These are phyloP conservation scores for Desoria tigrina DNA, from an alignment of 2,888 invertebrate genomes.

Conservation along the genomic window DNA sequence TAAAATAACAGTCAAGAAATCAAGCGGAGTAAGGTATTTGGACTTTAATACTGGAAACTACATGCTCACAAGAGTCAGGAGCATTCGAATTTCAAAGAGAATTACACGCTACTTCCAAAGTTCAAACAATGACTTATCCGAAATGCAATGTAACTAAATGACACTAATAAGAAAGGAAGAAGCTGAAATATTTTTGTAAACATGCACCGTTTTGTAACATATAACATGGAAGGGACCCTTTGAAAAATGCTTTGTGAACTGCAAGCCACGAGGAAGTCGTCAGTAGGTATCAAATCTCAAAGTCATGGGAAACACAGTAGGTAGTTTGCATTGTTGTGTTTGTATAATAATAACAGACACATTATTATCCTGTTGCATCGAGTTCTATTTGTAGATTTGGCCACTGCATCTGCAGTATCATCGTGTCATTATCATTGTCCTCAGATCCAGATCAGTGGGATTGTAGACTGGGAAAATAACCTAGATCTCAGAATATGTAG, in stretches of 20 bases:
- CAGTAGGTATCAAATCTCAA: conserved; percentile 13
- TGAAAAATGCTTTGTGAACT: conserved; percentile 4
- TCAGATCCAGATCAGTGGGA: conserved; percentile 1
- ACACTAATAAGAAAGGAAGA: background rate
- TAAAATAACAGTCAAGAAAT: too few relatives aligned
- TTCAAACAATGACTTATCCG: background rate
- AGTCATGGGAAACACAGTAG: conserved; percentile 15
- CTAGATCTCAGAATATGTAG: too few relatives aligned
- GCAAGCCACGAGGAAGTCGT: conserved; percentile 7
- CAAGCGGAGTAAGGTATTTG: too few relatives aligned
- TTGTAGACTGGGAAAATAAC: too few relatives aligned
- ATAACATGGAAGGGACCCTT: background rate
- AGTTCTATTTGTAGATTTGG: too few relatives aligned
- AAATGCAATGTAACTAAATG: background rate
- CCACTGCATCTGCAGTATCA: too few relatives aligned
- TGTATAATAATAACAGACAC: too few relatives aligned
- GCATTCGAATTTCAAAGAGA: too few relatives aligned
- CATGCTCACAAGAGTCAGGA: too few relatives aligned
- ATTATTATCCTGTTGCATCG: too few relatives aligned
- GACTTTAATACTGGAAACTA: too few relatives aligned
- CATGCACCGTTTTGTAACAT: background rate
- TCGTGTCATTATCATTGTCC: background rate
- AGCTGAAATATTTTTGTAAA: conserved; percentile 1
- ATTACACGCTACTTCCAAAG: conserved; percentile 5
- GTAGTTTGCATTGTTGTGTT: background rate